Conservation (phyloP, 2,113 vertebrate genomes). For the Azemiops feae region DNA sequence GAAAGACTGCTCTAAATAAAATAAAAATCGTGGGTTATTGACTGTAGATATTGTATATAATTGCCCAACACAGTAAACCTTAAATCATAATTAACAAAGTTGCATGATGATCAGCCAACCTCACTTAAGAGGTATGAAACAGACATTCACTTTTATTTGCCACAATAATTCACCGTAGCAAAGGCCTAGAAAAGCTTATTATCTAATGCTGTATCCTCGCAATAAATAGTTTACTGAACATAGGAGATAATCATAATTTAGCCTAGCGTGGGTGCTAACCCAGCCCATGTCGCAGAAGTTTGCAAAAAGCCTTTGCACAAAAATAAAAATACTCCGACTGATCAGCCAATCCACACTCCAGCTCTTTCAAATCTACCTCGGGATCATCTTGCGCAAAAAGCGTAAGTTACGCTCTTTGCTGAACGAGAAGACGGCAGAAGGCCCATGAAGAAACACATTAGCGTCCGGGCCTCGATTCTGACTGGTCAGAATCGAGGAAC, state of each 20-base stretch:
- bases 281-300: neutral
- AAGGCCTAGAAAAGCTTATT: neutral
- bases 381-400: too few species aligned
- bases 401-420: too few species aligned
- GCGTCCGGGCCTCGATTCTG: too few species aligned
- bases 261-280: neutral
- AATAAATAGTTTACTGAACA: neutral
- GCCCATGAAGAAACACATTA: neutral
- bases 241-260: neutral
- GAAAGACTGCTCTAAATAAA: neutral
- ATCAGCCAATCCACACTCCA: neutral
- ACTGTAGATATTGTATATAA: neutral
- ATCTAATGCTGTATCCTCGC: neutral
- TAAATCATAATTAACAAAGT: neutral
- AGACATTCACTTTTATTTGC: neutral
- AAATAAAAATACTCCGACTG: neutral
- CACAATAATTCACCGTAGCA: neutral
- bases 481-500: neutral
- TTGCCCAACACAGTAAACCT: neutral
- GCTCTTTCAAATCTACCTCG: rapidly evolving
- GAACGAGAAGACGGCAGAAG: neutral
- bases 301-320: neutral
- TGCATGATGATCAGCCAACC: neutral
- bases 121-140: neutral
- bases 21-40: neutral